Evolutionary conservation across 2,797 vertebrate genomes (phyloP).

Genomic region (Leptodactylus fallax): DNA sequence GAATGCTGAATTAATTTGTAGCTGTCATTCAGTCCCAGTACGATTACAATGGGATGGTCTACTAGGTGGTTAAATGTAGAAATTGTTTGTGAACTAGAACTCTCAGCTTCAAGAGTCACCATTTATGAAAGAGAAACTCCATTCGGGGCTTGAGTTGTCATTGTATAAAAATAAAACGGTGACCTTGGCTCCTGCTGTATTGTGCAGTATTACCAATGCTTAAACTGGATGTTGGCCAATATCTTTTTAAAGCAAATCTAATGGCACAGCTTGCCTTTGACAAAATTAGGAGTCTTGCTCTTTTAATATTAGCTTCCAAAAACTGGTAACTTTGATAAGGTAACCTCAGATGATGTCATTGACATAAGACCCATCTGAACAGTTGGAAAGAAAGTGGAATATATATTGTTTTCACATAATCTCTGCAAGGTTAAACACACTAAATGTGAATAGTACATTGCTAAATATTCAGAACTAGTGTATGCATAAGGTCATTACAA

Average conservation of each 20-base stretch:
- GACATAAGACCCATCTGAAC: not conserved
- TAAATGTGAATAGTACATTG: not conserved
- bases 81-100: slow-evolving; percentile 33
- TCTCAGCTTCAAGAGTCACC: not conserved
- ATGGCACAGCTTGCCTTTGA: not conserved
- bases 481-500: not conserved
- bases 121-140: slow-evolving; percentile 30
- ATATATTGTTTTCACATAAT: not conserved
- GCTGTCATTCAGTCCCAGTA: slow-evolving; percentile 18
- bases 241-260: slow-evolving; percentile 19
- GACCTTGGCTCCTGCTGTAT: slow-evolving; percentile 24
- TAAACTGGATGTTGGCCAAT: slow-evolving; percentile 12
- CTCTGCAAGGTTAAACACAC: not conserved
- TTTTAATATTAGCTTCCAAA: not conserved
- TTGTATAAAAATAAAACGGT: slow-evolving; percentile 25
- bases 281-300: not conserved
- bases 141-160: slow-evolving; percentile 15
- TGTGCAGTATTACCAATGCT: not conserved
- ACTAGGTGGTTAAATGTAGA: slow-evolving; percentile 4
- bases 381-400: not conserved
- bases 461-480: not conserved
- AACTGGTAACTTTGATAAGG: not conserved
- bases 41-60: not conserved
- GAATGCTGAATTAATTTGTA: slow-evolving; percentile 39
- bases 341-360: not conserved